These are phyloP conservation scores for Stenodera caucasica DNA, from an alignment of 2,888 invertebrate species.

Conservation along the genomic window DNA sequence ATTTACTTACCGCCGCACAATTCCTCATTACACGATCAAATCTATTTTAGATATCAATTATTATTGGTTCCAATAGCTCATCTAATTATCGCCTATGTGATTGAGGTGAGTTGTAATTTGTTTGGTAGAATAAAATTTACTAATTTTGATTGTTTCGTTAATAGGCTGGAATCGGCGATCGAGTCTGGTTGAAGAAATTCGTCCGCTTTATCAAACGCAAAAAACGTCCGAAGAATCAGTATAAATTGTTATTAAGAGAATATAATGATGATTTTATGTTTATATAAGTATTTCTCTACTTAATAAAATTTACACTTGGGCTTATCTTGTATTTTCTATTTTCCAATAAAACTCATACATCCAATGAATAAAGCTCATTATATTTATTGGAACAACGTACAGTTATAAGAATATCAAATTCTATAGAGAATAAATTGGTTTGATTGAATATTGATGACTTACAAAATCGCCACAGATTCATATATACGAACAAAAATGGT, in stretches of 20 bases:
- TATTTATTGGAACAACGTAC: too few species aligned
- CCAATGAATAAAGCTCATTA: too few species aligned
- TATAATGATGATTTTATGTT: conserved; percentile 16
- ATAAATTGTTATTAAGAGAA: conserved; percentile 43
- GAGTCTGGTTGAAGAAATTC: conserved; percentile 46
- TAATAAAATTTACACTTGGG: too few species aligned
- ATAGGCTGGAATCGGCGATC: conserved; percentile 44
- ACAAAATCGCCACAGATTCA: too few species aligned
- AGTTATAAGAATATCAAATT: too few species aligned
- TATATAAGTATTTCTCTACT: too few species aligned
- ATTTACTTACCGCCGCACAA: conserved; percentile 47
- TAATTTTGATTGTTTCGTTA: conserved; percentile 8
- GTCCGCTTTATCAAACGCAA: conserved; percentile 47
- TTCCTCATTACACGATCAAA: conserved; percentile 49
- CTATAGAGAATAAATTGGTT: too few species aligned
- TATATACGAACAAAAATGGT: too few species aligned
- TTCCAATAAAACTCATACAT: too few species aligned
- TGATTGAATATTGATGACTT: too few species aligned
- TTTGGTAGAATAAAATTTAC: too few species aligned
- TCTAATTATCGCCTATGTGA: conserved; percentile 60
- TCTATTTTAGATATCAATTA: conserved; percentile 60
- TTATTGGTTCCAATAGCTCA: conserved; percentile 63
- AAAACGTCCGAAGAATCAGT: conserved; percentile 48
- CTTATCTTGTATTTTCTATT: too few species aligned
- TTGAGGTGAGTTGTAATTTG: conserved; percentile 66